Evolutionary conservation across 92 coral and sea anemone genomes (phyloP).

Genomic region (Plumapathes pennacea): DNA sequence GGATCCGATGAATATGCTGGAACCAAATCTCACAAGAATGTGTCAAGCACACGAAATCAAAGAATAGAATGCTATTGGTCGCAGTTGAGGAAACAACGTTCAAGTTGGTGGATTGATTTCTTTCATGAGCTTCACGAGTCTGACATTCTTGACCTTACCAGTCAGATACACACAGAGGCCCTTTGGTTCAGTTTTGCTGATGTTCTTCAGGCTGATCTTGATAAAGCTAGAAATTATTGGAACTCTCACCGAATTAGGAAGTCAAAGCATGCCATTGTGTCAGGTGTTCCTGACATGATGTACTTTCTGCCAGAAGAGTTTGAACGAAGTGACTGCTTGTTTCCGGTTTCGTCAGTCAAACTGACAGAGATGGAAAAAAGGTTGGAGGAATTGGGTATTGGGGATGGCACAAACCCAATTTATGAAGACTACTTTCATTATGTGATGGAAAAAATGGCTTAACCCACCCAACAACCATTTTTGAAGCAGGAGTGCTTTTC

Average conservation of each 20-base stretch:
- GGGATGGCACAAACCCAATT: slow-evolving; percentile 34
- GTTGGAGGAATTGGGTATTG: slow-evolving; percentile 21
- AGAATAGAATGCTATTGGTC: slow-evolving; percentile 71
- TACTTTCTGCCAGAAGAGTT: slow-evolving; percentile 62
- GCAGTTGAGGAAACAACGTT: slow-evolving; percentile 43
- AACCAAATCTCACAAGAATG: slow-evolving; percentile 49
- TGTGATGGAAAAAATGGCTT: slow-evolving; percentile 62
- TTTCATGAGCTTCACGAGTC: slow-evolving; percentile 49
- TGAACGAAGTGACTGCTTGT: slow-evolving; percentile 41
- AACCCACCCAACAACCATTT: slow-evolving; percentile 33
- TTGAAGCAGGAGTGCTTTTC: slow-evolving; percentile 69
- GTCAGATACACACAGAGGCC: slow-evolving; percentile 63
- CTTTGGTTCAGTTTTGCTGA: slow-evolving; percentile 69
- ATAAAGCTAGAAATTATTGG: slow-evolving; percentile 63
- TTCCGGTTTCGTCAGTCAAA: slow-evolving; percentile 29
- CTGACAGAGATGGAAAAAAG: slow-evolving; percentile 46
- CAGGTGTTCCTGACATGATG: slow-evolving; percentile 63
- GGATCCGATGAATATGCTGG: slow-evolving; percentile 62
- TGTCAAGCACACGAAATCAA: slow-evolving; percentile 59
- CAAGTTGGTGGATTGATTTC: slow-evolving; percentile 71
- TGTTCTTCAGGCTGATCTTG: slow-evolving; percentile 46
- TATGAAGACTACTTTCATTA: slow-evolving; percentile 69
- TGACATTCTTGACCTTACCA: slow-evolving; percentile 50
- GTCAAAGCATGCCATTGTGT: slow-evolving; percentile 49
- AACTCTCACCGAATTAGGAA: slow-evolving; percentile 67